These are phyloP conservation scores for Rhingia rostrata DNA, from an alignment of 2,888 invertebrate species.

Conservation along the genomic window DNA sequence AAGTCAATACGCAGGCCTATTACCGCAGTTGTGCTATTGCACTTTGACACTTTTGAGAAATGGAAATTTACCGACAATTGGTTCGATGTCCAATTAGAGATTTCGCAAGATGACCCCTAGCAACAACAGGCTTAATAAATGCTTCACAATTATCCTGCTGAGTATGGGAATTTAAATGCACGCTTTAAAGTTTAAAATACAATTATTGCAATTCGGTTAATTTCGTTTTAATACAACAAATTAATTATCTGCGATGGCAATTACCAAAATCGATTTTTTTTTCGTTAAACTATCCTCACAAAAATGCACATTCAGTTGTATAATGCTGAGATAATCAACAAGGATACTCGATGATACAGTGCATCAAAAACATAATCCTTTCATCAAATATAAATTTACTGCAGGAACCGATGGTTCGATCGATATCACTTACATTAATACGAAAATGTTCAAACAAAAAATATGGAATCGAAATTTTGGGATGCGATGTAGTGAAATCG, in stretches of 20 bases:
- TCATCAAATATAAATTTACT: constrained; percentile 60
- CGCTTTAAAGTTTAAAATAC: not conserved
- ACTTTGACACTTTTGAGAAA: constrained; percentile 33
- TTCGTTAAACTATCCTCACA: not conserved
- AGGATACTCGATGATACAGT: constrained; percentile 27
- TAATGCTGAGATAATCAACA: constrained; percentile 4
- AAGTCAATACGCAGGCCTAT: constrained; percentile 4
- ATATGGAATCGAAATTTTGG: constrained; percentile 31
- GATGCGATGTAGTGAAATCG: constrained; percentile 32
- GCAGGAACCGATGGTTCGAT: constrained; percentile 14
- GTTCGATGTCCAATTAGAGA: not conserved
- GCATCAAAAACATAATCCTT: constrained; percentile 59
- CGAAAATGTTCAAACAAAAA: constrained; percentile 1
- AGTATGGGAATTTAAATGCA: not conserved
- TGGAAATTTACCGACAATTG: not conserved
- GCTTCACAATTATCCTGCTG: not conserved
- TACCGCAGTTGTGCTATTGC: constrained; percentile 29
- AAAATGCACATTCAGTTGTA: not conserved
- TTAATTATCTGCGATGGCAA: constrained; percentile 14
- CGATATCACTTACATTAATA: constrained; percentile 63
- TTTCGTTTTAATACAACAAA: constrained; percentile 8
- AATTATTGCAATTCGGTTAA: not conserved
- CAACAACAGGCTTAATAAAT: not conserved
- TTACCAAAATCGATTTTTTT: constrained; percentile 1
- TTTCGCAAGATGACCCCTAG: not conserved